Evolutionary conservation across 2,113 vertebrate genomes (phyloP).

Genomic region (Picathartes gymnocephalus): DNA sequence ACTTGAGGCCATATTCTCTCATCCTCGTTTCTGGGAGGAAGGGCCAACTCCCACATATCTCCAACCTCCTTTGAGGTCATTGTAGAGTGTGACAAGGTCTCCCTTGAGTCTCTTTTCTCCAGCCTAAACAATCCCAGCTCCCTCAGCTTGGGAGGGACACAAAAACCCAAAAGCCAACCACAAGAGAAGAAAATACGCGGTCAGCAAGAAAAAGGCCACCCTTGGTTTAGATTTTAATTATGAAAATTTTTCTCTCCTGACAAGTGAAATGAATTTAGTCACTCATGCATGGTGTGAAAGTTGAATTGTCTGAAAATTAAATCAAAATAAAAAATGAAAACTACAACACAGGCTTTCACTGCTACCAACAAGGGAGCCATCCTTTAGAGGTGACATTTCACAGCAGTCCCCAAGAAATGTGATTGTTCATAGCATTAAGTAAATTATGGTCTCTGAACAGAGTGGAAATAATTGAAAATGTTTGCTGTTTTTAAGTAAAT

Average conservation of each 20-base stretch:
- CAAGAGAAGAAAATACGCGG: not conserved
- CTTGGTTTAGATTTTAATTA: constrained; percentile 76
- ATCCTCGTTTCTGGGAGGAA: not conserved
- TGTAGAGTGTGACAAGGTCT: not conserved
- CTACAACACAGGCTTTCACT: constrained; percentile 66
- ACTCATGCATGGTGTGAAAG: constrained; percentile 73
- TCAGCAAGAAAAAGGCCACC: constrained; percentile 61
- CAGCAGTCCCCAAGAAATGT: constrained; percentile 67
- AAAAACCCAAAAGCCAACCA: not conserved
- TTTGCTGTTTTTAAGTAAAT: constrained; percentile 80
- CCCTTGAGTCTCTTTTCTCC: not conserved
- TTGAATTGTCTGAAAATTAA: constrained; percentile 81
- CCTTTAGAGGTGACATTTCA: constrained; percentile 77
- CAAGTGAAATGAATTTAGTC: constrained; percentile 79
- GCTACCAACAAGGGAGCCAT: constrained; percentile 71
- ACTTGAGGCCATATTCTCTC: not conserved
- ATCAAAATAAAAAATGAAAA: constrained; percentile 80
- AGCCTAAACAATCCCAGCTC: not conserved
- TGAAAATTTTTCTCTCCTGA: constrained; percentile 76
- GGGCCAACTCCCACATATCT: accelerated
- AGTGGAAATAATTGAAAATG: constrained; percentile 76
- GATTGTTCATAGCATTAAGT: constrained; percentile 74
- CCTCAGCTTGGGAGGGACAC: not conserved
- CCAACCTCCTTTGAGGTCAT: not conserved
- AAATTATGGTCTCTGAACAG: constrained; percentile 70